Evolutionary conservation across 2,113 vertebrate genomes (phyloP).

Genomic region (Ariopsis seemanni): DNA sequence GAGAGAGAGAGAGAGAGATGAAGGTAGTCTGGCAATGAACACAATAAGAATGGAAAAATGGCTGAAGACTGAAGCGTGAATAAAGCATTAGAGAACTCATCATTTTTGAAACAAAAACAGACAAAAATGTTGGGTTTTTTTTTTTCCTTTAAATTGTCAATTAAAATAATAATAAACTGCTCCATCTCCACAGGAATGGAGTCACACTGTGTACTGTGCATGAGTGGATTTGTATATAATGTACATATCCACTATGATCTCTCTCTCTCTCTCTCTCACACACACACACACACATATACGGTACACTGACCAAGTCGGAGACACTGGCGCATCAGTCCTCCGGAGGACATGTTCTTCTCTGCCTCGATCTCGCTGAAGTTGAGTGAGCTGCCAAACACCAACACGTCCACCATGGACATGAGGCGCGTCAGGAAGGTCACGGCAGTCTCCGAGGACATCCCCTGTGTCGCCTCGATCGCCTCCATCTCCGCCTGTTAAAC

Average conservation of each 20-base stretch:
- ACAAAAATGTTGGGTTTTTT: neutral
- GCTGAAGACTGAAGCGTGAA: neutral
- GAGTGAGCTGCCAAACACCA: conserved; percentile 95
- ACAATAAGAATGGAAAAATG: neutral
- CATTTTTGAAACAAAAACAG: neutral
- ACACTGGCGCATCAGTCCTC: conserved; percentile 96
- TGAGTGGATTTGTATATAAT: neutral
- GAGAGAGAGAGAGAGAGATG: neutral
- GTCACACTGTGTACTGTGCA: neutral
- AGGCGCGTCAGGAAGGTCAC: conserved; percentile 93
- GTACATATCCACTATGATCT: neutral
- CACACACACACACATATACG: neutral
- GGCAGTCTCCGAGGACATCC: conserved; percentile 95
- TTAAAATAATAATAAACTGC: neutral
- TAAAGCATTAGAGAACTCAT: conserved; percentile 1
- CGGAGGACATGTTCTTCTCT: conserved; percentile 98
- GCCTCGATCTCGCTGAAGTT: conserved; percentile 99
- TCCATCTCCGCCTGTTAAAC: conserved; percentile 86
- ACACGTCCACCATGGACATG: conserved; percentile 96
- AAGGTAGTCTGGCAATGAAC: neutral
- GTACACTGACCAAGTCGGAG: conserved; percentile 82
- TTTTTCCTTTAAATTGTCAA: neutral
- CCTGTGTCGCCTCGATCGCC: conserved; percentile 93
- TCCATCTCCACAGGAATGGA: neutral
- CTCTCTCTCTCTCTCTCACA: neutral